Conservation (phyloP, 2,797 vertebrate genomes). For the Schizothorax lantsangensis region DNA sequence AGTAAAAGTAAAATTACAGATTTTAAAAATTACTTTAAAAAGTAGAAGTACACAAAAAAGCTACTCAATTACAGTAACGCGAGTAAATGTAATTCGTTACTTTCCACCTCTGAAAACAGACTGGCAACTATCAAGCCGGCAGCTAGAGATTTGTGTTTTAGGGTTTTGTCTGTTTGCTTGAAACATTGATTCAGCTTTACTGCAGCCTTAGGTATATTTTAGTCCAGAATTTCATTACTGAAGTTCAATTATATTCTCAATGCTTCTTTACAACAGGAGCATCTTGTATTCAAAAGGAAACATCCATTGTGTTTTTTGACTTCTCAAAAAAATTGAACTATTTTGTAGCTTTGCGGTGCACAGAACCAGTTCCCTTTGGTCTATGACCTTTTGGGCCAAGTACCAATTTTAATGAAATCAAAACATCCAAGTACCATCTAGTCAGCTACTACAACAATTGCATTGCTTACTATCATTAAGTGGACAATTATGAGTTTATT, state of each 20-base stretch:
- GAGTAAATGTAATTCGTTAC: too few relatives aligned
- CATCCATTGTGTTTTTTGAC: background rate
- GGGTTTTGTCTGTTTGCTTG: background rate
- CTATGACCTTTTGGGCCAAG: background rate
- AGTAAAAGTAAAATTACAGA: too few relatives aligned
- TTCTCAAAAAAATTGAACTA: background rate
- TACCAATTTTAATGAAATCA: background rate
- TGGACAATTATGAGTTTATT: too few relatives aligned
- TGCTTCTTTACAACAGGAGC: background rate
- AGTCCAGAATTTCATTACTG: constrained; percentile 29
- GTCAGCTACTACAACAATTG: background rate
- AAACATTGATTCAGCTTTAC: constrained; percentile 11
- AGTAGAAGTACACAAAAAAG: too few relatives aligned
- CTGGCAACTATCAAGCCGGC: constrained; percentile 3
- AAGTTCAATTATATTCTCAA: constrained; percentile 10
- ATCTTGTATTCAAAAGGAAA: background rate
- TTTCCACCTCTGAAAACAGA: too few relatives aligned
- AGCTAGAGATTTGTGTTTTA: constrained; percentile 32
- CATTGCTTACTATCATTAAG: too few relatives aligned
- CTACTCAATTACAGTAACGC: too few relatives aligned
- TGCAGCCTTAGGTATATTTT: background rate
- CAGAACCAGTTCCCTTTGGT: constrained; percentile 15
- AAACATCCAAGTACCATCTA: background rate
- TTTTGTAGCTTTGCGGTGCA: constrained; percentile 9
- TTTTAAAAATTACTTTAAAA: too few relatives aligned